These are phyloP conservation scores for Idaea dimidiata DNA, from an alignment of 2,888 invertebrate genomes.

Conservation along the genomic window DNA sequence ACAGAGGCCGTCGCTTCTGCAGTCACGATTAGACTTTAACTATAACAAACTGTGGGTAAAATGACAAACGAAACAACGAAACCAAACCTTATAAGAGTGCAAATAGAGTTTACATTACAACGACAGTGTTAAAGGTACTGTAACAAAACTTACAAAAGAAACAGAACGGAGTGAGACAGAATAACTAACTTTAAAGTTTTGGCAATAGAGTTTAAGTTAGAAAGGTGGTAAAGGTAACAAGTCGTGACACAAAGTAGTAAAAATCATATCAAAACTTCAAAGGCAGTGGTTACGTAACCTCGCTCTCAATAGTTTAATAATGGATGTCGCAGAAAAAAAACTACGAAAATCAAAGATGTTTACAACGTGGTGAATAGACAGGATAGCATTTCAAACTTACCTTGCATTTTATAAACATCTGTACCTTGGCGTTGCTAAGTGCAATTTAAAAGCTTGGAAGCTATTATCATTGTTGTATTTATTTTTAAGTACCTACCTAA, in stretches of 20 bases:
- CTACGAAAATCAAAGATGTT: constrained; percentile 64
- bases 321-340: constrained; percentile 77
- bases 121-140: too few species aligned
- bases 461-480: too few species aligned
- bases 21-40: constrained; percentile 68
- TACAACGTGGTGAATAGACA: neutral
- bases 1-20: constrained; percentile 64
- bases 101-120: too few species aligned
- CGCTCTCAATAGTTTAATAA: constrained; percentile 76
- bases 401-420: neutral
- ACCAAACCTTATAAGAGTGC: too few species aligned
- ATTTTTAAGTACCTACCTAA: too few species aligned
- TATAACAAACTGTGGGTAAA: constrained; percentile 21
- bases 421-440: too few species aligned
- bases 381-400: neutral
- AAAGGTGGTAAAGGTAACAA: constrained; percentile 26
- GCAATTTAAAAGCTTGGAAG: too few species aligned
- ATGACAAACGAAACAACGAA: too few species aligned
- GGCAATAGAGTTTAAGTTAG: constrained; percentile 26
- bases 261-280: constrained; percentile 79
- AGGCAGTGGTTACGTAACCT: constrained; percentile 74
- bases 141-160: constrained; percentile 30
- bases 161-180: constrained; percentile 19
- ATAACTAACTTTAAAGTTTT: constrained; percentile 28
- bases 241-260: constrained; percentile 62